Conservation (phyloP, 2,113 vertebrate genomes). For the Tiliqua scincoides region DNA sequence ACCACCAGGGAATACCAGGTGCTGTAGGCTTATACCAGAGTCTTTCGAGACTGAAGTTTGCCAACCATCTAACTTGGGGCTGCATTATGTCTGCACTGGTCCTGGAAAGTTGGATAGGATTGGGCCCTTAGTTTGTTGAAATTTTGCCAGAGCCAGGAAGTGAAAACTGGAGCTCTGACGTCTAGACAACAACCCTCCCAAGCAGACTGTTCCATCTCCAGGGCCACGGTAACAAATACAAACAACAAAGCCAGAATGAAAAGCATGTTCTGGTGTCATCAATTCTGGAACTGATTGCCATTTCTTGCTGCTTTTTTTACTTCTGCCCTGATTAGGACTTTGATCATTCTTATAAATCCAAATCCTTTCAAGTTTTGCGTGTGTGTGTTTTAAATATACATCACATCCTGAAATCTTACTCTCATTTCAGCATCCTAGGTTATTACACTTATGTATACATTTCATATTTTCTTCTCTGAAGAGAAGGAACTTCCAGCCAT, state of each 20-base stretch:
- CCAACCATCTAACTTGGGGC: too few species aligned
- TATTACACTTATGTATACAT: too few species aligned
- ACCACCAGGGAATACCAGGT: too few species aligned
- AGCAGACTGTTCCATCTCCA: not conserved
- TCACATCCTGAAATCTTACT: not conserved
- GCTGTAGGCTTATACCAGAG: too few species aligned
- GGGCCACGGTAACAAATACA: slow-evolving; percentile 4
- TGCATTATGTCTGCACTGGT: too few species aligned
- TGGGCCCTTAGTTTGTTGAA: not conserved
- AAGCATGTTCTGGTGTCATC: not conserved
- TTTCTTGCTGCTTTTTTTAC: not conserved
- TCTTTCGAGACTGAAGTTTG: too few species aligned
- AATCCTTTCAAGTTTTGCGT: not conserved
- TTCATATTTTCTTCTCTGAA: not conserved
- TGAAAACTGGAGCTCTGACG: not conserved
- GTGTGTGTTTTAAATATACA: not conserved
- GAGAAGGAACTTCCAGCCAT: too few species aligned
- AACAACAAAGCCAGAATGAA: not conserved
- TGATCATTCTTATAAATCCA: not conserved
- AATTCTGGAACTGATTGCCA: not conserved
- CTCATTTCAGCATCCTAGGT: not conserved
- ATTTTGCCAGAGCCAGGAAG: not conserved
- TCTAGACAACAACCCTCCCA: not conserved
- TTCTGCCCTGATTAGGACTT: not conserved
- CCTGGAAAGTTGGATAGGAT: too few species aligned